Evolutionary conservation across 2,797 vertebrate species (phyloP), one percentile per base, ranked within the genome.

Genomic region (Trachurus trachurus): DNA sequence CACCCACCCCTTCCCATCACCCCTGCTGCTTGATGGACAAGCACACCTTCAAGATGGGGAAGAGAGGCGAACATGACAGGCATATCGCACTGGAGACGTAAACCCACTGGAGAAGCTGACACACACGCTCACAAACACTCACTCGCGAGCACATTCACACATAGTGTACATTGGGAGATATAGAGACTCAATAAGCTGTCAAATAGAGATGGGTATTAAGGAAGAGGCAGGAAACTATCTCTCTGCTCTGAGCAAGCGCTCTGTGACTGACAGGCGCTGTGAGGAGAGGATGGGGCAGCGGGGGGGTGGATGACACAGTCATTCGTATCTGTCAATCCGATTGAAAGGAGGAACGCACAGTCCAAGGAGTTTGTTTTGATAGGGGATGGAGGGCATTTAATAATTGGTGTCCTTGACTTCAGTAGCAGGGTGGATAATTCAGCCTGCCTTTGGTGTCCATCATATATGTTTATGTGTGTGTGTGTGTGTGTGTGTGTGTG

Each of bases 151-250:
- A 89, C 88, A 82, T 70, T 87, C 86, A 69, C 90, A 89, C 84
- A 87, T 79, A 89, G 87, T 90, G 88, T 93, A 93, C 92, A 91
- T 92, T 90, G 84, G 80, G 84, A 92, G 93, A 94, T 92, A 94
- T 83, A 88, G 90, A 90, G 86, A 93, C 92, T 94, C 93, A 94
- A 94, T 95, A 95, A 94, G 90, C 94, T 95, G 93, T 95, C 94
- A 94, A 94, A 93, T 91, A 87, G 93, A 94, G 93, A 94, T 93
- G 94, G 93, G 93, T 94, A 95, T 95, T 95, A 95, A 94, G 91
- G 87, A 92, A 91, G 88, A 94, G 89, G 88, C 93, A 94, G 90
- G 93, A 90, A 94, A 94, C 90, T 93, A 89, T 93, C 91, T 92
- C 90, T 84, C 78, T 86, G 88, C 93, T 91, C 90, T 92, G 90